phyloP scores from a whole-genome alignment of 2,797 vertebrate species.

The Otus scops region DNA sequence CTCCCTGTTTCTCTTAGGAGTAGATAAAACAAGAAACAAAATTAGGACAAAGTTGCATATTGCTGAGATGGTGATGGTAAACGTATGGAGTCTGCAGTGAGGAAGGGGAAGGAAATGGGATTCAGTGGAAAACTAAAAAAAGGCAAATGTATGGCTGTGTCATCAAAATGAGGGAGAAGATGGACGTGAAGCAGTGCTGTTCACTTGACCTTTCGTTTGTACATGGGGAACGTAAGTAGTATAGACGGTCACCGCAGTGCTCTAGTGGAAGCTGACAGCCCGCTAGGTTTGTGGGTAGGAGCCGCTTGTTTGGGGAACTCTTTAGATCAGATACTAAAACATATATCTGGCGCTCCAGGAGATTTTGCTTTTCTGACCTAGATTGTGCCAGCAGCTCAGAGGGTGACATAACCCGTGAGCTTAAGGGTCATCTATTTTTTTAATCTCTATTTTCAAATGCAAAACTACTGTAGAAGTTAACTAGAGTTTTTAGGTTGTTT shows the following conservation, averaged over 20 bases:
- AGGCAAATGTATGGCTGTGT: background rate
- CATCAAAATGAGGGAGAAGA: background rate
- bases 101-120: background rate
- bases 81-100: background rate
- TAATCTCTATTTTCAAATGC: background rate
- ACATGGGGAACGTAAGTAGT: background rate
- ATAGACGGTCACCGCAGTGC: accelerated
- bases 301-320: background rate
- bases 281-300: background rate
- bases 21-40: background rate
- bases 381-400: background rate
- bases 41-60: background rate
- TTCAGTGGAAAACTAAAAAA: background rate
- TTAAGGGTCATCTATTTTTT: background rate
- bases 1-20: background rate
- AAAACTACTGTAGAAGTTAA: background rate
- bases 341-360: background rate
- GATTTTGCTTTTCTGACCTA: background rate
- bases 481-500: background rate
- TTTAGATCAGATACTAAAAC: background rate
- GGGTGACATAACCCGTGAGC: background rate
- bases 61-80: background rate
- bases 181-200: background rate
- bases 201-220: background rate
- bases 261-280: background rate